These are phyloP conservation scores for Argopecten irradians DNA, from an alignment of 1,140 invertebrate genomes.

Conservation along the genomic window DNA sequence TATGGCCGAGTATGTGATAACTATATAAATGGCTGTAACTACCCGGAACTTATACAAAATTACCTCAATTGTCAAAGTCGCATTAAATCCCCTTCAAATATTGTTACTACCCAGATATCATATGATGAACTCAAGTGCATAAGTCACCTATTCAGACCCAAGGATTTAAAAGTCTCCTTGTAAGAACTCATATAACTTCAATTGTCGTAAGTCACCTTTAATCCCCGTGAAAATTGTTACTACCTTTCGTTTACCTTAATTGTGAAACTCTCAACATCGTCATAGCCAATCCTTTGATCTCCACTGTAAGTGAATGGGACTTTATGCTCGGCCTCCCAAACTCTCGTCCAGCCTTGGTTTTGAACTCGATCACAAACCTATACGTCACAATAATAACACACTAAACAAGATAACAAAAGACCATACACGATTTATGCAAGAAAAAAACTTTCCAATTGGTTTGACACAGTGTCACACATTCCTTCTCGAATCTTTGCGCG, in stretches of 20 bases:
- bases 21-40: conserved; percentile 35
- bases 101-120: no score
- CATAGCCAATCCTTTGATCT: conserved; percentile 94
- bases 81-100: no score
- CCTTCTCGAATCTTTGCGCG: background rate
- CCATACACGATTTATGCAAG: background rate
- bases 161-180: no score
- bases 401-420: background rate
- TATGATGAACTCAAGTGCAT: no score
- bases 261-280: conserved; percentile 86
- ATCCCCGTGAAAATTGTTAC: no score
- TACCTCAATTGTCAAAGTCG: no score
- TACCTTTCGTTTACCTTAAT: conserved; percentile 83
- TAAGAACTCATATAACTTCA: no score
- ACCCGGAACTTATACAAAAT: no score
- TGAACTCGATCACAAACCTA: conserved; percentile 71
- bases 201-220: no score
- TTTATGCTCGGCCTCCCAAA: conserved; percentile 84
- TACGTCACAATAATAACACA: background rate
- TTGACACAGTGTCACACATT: background rate
- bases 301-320: conserved; percentile 87
- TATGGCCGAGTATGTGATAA: conserved; percentile 25
- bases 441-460: background rate
- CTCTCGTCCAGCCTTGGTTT: conserved; percentile 70
- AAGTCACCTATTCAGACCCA: no score